Percentiles rank a stretch among this genome's conserved stretches.
phyloP scores from a whole-genome alignment of 2,113 vertebrate species.

The Crotalus tigris region DNA sequence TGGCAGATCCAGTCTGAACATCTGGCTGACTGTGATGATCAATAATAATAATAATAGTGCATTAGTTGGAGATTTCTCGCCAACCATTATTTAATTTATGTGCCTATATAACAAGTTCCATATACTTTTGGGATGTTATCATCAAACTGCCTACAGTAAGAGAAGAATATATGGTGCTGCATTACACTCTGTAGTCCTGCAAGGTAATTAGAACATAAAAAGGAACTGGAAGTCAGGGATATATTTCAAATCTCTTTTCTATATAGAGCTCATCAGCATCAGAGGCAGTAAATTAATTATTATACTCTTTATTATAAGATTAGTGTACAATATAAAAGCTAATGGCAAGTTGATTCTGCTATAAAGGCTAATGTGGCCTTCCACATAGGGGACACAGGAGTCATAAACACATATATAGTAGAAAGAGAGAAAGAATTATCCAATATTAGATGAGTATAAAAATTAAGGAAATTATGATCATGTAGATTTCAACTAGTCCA shows the following conservation, averaged over 20 bases:
- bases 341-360: slow-evolving; percentile 59
- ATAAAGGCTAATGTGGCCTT: slow-evolving; percentile 52
- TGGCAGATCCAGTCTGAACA: not conserved
- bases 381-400: slow-evolving; percentile 46
- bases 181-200: slow-evolving; percentile 46
- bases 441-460: not conserved
- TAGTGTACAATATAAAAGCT: slow-evolving; percentile 67
- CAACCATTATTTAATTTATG: slow-evolving; percentile 29
- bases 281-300: slow-evolving; percentile 66
- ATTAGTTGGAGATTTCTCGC: not conserved
- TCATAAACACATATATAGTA: slow-evolving; percentile 33
- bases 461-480: not conserved
- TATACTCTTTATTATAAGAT: slow-evolving; percentile 53
- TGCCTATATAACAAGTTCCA: slow-evolving; percentile 41
- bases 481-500: not conserved
- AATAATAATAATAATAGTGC: not conserved
- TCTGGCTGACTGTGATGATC: not conserved
- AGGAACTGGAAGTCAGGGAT: slow-evolving; percentile 53
- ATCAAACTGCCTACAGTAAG: slow-evolving; percentile 50
- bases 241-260: slow-evolving; percentile 41
- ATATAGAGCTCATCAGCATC: slow-evolving; percentile 15
- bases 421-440: not conserved
- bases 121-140: slow-evolving; percentile 28
- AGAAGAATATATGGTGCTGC: slow-evolving; percentile 45
- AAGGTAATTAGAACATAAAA: slow-evolving; percentile 66